Base-by-base conservation (phyloP, 2,797 vertebrate genomes). In the Periparus ater region DNA sequence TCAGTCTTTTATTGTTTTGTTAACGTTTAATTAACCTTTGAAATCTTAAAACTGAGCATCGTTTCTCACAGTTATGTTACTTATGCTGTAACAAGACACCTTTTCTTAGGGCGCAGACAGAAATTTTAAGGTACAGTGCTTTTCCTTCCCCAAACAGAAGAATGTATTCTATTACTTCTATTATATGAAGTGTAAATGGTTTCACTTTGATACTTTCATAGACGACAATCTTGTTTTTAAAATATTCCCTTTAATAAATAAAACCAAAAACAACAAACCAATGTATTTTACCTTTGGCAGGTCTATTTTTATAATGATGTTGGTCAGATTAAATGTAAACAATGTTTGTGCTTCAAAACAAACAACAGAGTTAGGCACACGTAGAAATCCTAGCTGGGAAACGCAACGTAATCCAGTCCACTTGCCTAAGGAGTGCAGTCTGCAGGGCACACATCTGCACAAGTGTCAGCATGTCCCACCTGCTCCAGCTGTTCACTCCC, bases 401-500 rank as follows among this genome's bases (percentile, higher is more conserved):
- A n/a, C 6, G 3, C 7, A 19, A 40, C 73, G 3, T 29, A 66
- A 72, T 73, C n/a, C 38, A 20, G 55, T 10, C 13, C 45, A 32
- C 34, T 38, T 57, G 30, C 47, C 38, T 17, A 42, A 55, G 50
- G 62, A 20, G 20, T 15, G 21, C 22, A 50, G 34, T 15, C 30
- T 44, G n/a, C 48, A 54, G 47, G 8, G 30, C 8, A 21, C 29
- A 20, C 50, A 45, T 21, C 6, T 0, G 0, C 50, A 51, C 61
- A 29, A 0, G 0, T 53, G 48, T 32, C 36, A 57, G 38, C 3
- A 4, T 3, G 5, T n/a, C 68, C 84, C n/a, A 8, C 4, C 36
- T 42, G 11, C 26, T 71, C 18, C 47, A 61, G 42, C 34, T 72
- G 21, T 38, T 57, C 11, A 2, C 17, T 20, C 18, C 19, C 71